Evolutionary conservation across 2,888 invertebrate species (phyloP).

Genomic region (Tipula lateralis): DNA sequence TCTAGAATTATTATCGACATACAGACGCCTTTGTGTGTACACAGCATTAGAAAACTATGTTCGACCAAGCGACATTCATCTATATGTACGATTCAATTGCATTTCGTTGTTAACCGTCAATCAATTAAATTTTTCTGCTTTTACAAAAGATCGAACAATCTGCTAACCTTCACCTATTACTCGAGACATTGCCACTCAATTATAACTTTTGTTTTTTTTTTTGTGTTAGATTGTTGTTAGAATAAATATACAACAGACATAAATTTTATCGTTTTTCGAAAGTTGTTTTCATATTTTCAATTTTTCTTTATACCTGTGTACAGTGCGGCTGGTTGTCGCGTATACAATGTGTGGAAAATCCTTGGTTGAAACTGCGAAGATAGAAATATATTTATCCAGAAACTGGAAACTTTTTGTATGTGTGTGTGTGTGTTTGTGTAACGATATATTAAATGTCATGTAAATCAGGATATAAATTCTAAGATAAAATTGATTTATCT

Average conservation of each 20-base stretch:
- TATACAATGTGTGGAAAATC: neutral
- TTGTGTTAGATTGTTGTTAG: conserved; percentile 4
- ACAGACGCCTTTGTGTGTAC: neutral
- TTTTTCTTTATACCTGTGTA: neutral
- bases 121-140: neutral
- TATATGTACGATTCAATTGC: neutral
- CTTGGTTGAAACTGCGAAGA: neutral
- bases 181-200: conserved; percentile 5
- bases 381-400: neutral
- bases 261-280: conserved; percentile 24
- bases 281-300: conserved; percentile 19
- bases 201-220: neutral
- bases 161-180: neutral
- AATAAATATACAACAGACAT: conserved; percentile 7
- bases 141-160: conserved; percentile 11
- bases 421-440: neutral
- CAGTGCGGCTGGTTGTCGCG: neutral
- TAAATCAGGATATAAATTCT: conserved; percentile 2
- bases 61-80: neutral
- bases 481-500: neutral
- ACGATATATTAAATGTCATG: neutral
- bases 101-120: conserved; percentile 11
- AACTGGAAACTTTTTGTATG: neutral
- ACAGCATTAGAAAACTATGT: neutral
- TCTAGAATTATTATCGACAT: neutral